Base-by-base conservation (phyloP, 2,797 vertebrate genomes). In the Fistularia commersonii region DNA sequence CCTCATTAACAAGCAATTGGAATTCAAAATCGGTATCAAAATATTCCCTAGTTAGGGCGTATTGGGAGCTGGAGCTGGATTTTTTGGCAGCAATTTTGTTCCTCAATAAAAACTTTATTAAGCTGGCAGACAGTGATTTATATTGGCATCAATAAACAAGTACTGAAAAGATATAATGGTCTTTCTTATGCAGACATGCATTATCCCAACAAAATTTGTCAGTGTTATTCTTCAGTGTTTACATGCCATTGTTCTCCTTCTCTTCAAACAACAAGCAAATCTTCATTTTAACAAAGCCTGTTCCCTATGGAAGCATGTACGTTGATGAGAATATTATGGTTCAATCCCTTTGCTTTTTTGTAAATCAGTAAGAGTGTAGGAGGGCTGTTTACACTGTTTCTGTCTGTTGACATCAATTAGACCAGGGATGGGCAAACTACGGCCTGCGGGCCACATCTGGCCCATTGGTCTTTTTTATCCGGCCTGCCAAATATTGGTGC, bases 91-190 rank as follows among this genome's bases (percentile, higher is more conserved):
- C 43, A 66, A 67, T 74, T 65, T 62, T 66, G 42, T 51, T 67
- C 31, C 72, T 56, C 72, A 82, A 84, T 88, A 78, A 84, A 87
- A 84, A 77, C 67, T 85, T 79, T 57, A 83, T 78, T 67, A 80
- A 70, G 69, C 51, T 87, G 79, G 82, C 78, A 84, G 66, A 73
- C 67, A 61, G 54, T 70, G 57, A 67, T 54, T 75, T 70, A 61
- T 69, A 65, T 50, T 80, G 72, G 78, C 75, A 77, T 72, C 64
- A 81, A 77, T 68, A 74, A 74, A 69, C 39, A 52, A 66, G 49
- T 34, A 48, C 23, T 5, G 11, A 4, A 9, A 50, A 40, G 38
- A 32, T 50, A 11, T 39, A 32, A 50, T 40, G 39, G 39, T 50
- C 48, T 40, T 36, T 39, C 32, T 40, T 35, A 6, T 35, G 8